These are phyloP conservation scores for Dendrocopos noguchii DNA, from an alignment of 2,113 vertebrate genomes.

Conservation along the genomic window DNA sequence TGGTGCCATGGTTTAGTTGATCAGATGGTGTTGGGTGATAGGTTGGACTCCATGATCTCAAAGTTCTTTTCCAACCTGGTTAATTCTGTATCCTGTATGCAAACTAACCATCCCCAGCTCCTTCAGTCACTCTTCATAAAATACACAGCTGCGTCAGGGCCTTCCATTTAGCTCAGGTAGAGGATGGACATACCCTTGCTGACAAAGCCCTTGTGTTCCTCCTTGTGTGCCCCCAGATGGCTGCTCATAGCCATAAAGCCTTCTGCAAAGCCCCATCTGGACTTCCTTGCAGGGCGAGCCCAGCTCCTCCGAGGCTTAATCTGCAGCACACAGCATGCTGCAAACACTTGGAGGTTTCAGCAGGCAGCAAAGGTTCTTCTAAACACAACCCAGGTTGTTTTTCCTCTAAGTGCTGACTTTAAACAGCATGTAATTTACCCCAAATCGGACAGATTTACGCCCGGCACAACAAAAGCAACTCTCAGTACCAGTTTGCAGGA, in stretches of 20 bases:
- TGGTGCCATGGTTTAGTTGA: too few species aligned
- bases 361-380: conserved; percentile 8
- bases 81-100: too few species aligned
- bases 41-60: too few species aligned
- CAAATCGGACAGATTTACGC: conserved; percentile 40
- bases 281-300: neutral
- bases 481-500: conserved; percentile 46
- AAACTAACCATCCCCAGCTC: too few species aligned
- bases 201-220: neutral
- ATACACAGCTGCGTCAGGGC: neutral
- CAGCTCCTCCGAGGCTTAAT: neutral
- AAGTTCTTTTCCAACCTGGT: too few species aligned
- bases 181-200: neutral
- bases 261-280: neutral
- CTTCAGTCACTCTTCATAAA: too few species aligned
- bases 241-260: neutral
- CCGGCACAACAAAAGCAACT: conserved; percentile 30
- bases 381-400: conserved; percentile 11
- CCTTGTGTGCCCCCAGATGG: neutral
- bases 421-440: conserved; percentile 48
- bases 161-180: neutral
- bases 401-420: conserved; percentile 32
- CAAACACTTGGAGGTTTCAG: neutral
- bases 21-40: too few species aligned
- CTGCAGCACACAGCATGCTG: neutral